Evolutionary conservation across 2,797 vertebrate genomes (phyloP).

Genomic region (Esox lucius): DNA sequence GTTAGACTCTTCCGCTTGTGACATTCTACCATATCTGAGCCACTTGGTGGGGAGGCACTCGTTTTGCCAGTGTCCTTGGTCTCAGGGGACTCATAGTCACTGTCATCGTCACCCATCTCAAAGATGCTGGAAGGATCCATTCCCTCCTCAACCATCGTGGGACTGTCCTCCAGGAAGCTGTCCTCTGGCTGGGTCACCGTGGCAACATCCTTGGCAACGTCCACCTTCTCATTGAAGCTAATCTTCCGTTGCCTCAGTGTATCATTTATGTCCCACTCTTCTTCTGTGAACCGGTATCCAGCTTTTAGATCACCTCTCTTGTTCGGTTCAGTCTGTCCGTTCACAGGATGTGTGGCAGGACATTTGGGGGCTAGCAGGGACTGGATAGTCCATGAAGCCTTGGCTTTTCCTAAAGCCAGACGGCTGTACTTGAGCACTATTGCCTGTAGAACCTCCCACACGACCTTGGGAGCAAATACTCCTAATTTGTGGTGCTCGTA

Average conservation of each 20-base stretch:
- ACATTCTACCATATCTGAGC: conserved; percentile 16
- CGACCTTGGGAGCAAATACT: conserved; percentile 74
- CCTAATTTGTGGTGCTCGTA: conserved; percentile 85
- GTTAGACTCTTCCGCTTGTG: conserved; percentile 44
- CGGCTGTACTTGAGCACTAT: conserved; percentile 72
- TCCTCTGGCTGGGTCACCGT: conserved; percentile 55
- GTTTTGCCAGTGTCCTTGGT: conserved; percentile 45
- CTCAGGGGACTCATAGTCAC: conserved; percentile 70
- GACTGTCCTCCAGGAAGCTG: conserved; percentile 84
- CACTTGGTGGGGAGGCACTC: not conserved
- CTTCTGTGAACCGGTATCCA: conserved; percentile 86
- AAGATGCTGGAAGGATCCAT: conserved; percentile 83
- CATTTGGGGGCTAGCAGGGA: conserved; percentile 56
- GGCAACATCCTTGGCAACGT: conserved; percentile 67
- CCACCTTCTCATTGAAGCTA: conserved; percentile 84
- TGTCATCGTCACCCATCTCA: conserved; percentile 85
- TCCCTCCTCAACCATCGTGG: conserved; percentile 88
- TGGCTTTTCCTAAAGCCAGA: conserved; percentile 63
- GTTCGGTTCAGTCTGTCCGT: conserved; percentile 51
- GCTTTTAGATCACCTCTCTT: conserved; percentile 85
- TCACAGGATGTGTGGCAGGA: conserved; percentile 39
- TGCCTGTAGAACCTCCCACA: conserved; percentile 77
- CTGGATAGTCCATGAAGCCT: conserved; percentile 65
- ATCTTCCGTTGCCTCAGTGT: conserved; percentile 85
- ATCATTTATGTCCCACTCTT: conserved; percentile 83